A percentile compares a stretch with the other conserved stretches of the same genome.
Conservation (phyloP, 2,888 invertebrate species). For the Rotaria sp. region DNA sequence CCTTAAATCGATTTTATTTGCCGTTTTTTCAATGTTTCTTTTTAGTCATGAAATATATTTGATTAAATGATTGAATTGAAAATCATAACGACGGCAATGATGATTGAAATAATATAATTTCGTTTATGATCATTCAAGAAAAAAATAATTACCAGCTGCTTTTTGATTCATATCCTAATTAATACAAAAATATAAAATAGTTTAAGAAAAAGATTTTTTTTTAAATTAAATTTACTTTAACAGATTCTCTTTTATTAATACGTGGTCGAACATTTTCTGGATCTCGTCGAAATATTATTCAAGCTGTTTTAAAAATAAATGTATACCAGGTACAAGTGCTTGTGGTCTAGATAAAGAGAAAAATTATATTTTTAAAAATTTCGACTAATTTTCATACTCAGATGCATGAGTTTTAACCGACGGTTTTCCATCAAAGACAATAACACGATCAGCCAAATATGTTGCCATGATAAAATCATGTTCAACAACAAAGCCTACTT, state of each 20-base stretch:
- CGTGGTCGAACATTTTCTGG: conserved; percentile 96
- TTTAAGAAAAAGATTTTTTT: too few species aligned
- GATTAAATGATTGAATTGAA: background rate
- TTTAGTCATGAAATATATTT: too few species aligned
- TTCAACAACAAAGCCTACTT: conserved; percentile 97
- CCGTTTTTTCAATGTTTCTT: background rate
- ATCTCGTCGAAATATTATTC: conserved; percentile 97
- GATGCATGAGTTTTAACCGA: conserved; percentile 81
- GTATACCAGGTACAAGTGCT: conserved; percentile 91
- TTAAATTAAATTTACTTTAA: conserved; percentile 70
- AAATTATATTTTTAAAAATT: background rate
- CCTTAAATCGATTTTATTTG: background rate
- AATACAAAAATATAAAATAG: conserved; percentile 28
- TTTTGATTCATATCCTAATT: conserved; percentile 41
- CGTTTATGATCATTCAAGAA: conserved; percentile 34
- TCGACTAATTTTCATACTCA: conserved; percentile 54
- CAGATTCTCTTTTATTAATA: conserved; percentile 90
- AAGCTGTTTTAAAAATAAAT: conserved; percentile 82
- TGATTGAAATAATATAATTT: background rate
- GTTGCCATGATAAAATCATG: conserved; percentile 99
- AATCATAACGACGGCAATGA: background rate
- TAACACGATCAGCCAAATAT: conserved; percentile 91
- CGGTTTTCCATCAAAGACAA: conserved; percentile 91
- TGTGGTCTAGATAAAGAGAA: conserved; percentile 61
- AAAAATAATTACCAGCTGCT: conserved; percentile 38